phyloP scores from a whole-genome alignment of 2,888 invertebrate species.

The Altica lythri region DNA sequence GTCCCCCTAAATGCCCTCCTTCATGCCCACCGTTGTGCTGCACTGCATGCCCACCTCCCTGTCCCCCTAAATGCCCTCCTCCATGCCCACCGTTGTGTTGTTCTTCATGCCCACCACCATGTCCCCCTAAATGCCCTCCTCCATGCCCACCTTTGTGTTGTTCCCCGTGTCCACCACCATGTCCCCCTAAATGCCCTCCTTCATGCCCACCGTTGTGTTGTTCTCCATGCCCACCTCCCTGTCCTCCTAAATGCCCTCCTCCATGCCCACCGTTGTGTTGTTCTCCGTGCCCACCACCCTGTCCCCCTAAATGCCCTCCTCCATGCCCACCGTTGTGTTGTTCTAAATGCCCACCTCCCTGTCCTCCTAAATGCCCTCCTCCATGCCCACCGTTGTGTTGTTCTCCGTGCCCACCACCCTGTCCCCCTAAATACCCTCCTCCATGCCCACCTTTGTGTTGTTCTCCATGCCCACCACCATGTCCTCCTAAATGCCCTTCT shows the following conservation, averaged over 20 bases:
- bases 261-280: neutral
- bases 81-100: neutral
- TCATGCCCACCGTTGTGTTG: neutral
- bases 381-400: neutral
- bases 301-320: too few relatives aligned
- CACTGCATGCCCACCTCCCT: slow-evolving; percentile 1
- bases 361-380: neutral
- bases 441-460: slow-evolving; percentile 4
- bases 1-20: slow-evolving; percentile 3
- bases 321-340: too few relatives aligned
- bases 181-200: too few relatives aligned
- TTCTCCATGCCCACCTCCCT: neutral
- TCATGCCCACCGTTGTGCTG: slow-evolving; percentile 11
- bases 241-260: neutral
- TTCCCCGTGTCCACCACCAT: slow-evolving; percentile 1
- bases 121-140: neutral
- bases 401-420: neutral
- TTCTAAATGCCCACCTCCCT: neutral
- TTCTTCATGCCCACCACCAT: slow-evolving; percentile 11
- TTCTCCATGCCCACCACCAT: slow-evolving; percentile 16
- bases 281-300: too few relatives aligned
- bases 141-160: slow-evolving; percentile 6
- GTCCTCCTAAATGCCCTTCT: slow-evolving; percentile 1
- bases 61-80: too few relatives aligned
- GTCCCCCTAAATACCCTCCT: neutral